Conservation (phyloP, 1,140 invertebrate species). For the Saccostrea echinata region DNA sequence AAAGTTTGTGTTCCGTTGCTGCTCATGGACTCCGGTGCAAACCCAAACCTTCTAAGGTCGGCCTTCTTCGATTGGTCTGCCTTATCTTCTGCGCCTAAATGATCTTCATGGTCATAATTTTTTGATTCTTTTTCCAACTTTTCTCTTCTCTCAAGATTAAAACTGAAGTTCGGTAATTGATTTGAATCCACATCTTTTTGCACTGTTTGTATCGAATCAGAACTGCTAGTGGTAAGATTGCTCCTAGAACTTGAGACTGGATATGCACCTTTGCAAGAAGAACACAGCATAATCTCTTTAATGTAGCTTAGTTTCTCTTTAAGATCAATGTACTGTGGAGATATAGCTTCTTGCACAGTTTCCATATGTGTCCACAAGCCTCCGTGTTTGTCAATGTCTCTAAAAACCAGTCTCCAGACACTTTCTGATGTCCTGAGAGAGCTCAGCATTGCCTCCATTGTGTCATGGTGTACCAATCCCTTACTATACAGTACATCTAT, state of each 20-base stretch:
- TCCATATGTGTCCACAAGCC: not conserved
- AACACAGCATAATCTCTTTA: not conserved
- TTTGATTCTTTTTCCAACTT: not conserved
- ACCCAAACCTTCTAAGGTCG: not conserved
- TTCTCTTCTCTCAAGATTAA: not conserved
- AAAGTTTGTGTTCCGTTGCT: not conserved
- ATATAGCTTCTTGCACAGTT: not conserved
- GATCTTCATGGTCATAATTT: not conserved
- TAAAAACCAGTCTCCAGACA: not conserved
- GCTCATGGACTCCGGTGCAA: not conserved
- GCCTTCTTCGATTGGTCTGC: not conserved
- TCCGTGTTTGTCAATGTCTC: not conserved
- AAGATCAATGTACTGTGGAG: not conserved
- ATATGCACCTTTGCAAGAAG: not conserved
- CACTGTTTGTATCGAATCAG: not conserved
- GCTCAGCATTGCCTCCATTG: not conserved
- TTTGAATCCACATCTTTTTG: not conserved
- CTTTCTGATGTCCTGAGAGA: not conserved
- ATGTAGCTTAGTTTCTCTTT: not conserved
- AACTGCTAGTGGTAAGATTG: not conserved
- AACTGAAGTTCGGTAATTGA: not conserved
- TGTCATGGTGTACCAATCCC: not conserved
- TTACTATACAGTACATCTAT: not conserved
- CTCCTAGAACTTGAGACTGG: not conserved
- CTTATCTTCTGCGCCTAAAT: not conserved